Conservation (phyloP, 2,113 vertebrate genomes). For the Cinclus cinclus region DNA sequence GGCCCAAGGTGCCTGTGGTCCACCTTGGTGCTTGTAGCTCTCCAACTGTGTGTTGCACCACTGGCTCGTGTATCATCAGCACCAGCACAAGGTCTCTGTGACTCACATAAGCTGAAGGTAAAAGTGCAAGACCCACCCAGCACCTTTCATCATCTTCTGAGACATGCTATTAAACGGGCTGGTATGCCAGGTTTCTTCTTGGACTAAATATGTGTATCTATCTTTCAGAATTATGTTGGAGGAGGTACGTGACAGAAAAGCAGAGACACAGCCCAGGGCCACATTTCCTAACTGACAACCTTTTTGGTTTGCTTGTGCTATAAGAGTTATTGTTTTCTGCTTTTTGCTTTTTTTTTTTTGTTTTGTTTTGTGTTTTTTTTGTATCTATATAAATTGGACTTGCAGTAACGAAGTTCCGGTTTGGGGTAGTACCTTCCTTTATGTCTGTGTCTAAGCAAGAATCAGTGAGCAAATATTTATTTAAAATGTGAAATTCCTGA, state of each 20-base stretch:
- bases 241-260: not conserved
- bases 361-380: no score
- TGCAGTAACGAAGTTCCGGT: not conserved
- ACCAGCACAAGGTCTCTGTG: not conserved
- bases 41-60: rapidly evolving
- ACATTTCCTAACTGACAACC: not conserved
- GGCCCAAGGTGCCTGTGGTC: not conserved
- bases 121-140: not conserved
- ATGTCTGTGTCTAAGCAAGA: not conserved
- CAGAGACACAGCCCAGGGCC: no score
- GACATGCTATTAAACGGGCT: not conserved
- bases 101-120: not conserved
- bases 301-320: not conserved
- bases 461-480: slow-evolving; percentile 25
- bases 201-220: not conserved
- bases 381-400: not conserved
- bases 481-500: not conserved
- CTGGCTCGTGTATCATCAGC: rapidly evolving
- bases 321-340: not conserved
- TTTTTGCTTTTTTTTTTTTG: not conserved
- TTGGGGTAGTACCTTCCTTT: not conserved
- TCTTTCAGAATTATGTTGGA: not conserved
- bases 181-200: not conserved
- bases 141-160: not conserved
- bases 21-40: not conserved